Conservation (phyloP, 2,113 vertebrate genomes). For the Tylochromis polylepis region DNA sequence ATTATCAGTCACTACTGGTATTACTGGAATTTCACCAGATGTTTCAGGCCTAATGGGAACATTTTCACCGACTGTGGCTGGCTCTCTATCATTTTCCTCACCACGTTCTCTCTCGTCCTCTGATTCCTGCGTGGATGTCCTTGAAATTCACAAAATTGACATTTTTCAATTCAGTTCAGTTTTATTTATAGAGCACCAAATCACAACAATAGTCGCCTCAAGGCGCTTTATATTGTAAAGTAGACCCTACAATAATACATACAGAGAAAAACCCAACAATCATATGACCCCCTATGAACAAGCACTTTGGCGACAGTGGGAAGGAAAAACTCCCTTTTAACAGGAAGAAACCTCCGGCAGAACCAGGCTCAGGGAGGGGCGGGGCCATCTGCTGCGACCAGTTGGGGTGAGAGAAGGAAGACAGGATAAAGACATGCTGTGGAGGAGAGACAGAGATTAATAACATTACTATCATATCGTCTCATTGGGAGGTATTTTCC, state of each 20-base stretch:
- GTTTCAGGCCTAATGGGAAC: background rate
- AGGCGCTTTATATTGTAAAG: no score
- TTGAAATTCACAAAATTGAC: background rate
- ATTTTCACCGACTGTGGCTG: background rate
- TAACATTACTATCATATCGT: background rate
- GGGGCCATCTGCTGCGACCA: background rate
- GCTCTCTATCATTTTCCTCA: background rate
- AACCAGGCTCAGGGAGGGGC: no score
- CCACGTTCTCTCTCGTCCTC: background rate
- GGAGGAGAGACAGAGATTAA: background rate
- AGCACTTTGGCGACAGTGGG: background rate
- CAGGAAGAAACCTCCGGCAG: background rate
- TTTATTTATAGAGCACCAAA: background rate
- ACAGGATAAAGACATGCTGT: background rate
- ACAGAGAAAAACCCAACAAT: accelerated
- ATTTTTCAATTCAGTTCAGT: background rate
- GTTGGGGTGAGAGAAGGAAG: background rate
- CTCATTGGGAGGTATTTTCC: background rate
- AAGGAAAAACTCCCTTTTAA: background rate
- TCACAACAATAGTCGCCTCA: no score
- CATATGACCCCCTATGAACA: background rate
- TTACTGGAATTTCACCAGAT: background rate
- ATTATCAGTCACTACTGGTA: background rate
- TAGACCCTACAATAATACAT: accelerated
- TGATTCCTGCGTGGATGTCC: background rate